phyloP scores from a whole-genome alignment of 2,113 vertebrate species.

The Albula glossodonta region DNA sequence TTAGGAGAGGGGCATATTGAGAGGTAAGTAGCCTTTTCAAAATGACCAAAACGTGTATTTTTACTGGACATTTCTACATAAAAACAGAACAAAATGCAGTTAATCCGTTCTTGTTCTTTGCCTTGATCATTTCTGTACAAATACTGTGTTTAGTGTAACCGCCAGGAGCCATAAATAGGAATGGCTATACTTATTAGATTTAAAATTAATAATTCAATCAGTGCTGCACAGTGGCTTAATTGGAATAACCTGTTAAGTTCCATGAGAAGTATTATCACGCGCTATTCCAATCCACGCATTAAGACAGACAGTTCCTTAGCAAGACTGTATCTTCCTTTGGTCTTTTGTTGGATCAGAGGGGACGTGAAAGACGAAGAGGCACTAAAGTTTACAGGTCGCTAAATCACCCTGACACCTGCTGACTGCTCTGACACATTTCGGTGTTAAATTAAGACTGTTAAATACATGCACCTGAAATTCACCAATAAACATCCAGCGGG shows the following conservation, averaged over 20 bases:
- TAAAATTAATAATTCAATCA: neutral
- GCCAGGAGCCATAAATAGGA: neutral
- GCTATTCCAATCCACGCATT: conserved; percentile 1
- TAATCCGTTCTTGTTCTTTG: conserved; percentile 26
- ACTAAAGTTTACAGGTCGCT: conserved; percentile 68
- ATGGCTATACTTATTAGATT: neutral
- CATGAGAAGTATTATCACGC: neutral
- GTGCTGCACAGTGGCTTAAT: neutral
- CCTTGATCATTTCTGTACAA: conserved; percentile 42
- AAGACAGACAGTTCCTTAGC: conserved; percentile 9
- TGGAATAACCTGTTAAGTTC: conserved; percentile 3
- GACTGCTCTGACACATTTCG: conserved; percentile 56
- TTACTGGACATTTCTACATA: neutral
- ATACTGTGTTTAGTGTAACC: neutral
- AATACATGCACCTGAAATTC: conserved; percentile 45
- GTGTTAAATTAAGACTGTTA: conserved; percentile 62
- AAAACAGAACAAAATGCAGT: conserved; percentile 14
- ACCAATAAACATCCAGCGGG: conserved; percentile 38
- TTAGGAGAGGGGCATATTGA: neutral
- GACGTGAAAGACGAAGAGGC: conserved; percentile 63
- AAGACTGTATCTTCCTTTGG: conserved; percentile 28
- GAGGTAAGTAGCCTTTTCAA: conserved; percentile 13
- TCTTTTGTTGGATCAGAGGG: conserved; percentile 45
- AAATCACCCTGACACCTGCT: conserved; percentile 49
- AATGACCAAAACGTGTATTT: neutral